Evolutionary conservation across 2,113 vertebrate species (phyloP).

Genomic region (Lampris incognitus): DNA sequence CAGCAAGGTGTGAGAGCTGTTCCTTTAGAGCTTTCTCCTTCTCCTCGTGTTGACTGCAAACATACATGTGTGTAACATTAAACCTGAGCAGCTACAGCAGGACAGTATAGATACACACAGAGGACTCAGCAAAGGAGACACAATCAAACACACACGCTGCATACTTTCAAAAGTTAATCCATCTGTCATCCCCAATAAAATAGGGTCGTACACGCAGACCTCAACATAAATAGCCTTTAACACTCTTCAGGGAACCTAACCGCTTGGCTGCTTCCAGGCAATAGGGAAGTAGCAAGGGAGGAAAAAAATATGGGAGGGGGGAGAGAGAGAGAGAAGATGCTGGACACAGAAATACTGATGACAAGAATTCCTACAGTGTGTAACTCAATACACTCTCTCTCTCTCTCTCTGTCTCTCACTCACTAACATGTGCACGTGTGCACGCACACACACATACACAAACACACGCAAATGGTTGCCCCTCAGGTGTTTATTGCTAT

Average conservation of each 20-base stretch:
- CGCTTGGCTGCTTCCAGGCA: conserved; percentile 72
- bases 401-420: neutral
- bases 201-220: conserved; percentile 50
- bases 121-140: conserved; percentile 41
- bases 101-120: conserved; percentile 10
- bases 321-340: conserved; percentile 5
- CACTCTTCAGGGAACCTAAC: conserved; percentile 75
- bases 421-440: neutral
- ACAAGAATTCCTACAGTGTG: conserved; percentile 67
- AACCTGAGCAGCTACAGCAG: conserved; percentile 24
- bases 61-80: conserved; percentile 40
- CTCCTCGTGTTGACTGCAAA: conserved; percentile 90
- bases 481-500: neutral
- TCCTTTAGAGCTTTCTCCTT: conserved; percentile 92
- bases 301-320: conserved; percentile 14
- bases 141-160: conserved; percentile 48
- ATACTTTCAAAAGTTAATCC: conserved; percentile 70
- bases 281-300: conserved; percentile 31
- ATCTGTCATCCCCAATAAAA: conserved; percentile 62
- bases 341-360: conserved; percentile 67
- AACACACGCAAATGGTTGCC: conserved; percentile 20
- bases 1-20: conserved; percentile 88
- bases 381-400: conserved; percentile 49
- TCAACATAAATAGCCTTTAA: conserved; percentile 78
- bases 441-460: conserved; percentile 37